Evolutionary conservation across 53 echinoderm and acorn worm genomes (phyloP), one percentile per base, ranked within the genome.

Genomic region (Antedon mediterranea): DNA sequence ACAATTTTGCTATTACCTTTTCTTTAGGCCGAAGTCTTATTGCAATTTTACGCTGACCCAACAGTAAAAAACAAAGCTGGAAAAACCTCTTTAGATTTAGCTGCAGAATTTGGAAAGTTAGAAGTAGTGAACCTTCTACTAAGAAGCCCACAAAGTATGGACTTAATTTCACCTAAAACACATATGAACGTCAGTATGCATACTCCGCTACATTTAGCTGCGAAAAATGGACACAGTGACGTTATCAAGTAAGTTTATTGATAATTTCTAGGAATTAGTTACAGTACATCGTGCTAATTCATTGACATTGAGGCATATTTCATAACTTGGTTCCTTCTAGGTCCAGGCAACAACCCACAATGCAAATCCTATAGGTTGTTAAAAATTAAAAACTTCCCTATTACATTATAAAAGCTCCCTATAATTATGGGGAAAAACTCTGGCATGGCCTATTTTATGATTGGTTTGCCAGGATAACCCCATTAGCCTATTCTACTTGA

Each of bases 171-270:
- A 0, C 84, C 89, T 3, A 77, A 81, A 30, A 92, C 85, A 0
- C 76, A 6, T 27, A 57, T 57, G 57, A 78, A 87, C 27, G 82
- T 88, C 34, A 91, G 84, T 77, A 80, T 89, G 80, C 92, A 97
- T 74, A 92, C 97, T 0, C 97, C 97, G 8, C 81, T 97, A 0
- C 97, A 97, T 78, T 81, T 92, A 34, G 97, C 97, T 34, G 97
- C 97, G 28, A 97, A 97, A 86, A 97, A 97, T 82, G 97, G 97
- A 8, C 97, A 97, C 71, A 86, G 86, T 75, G 97, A 97, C 78
- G 90, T 97, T 29, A 88, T 90, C 30, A 92, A 87, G 97, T 95
- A 86, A 78, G 77, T 37, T 6, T 6, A 37, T 37, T 37, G 37
- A 37, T 6, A 6, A 37, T 11, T 11, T 37, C 11, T 37, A 6